Conservation (phyloP, 1,140 invertebrate species). For the Rhyacophila brunnea region DNA sequence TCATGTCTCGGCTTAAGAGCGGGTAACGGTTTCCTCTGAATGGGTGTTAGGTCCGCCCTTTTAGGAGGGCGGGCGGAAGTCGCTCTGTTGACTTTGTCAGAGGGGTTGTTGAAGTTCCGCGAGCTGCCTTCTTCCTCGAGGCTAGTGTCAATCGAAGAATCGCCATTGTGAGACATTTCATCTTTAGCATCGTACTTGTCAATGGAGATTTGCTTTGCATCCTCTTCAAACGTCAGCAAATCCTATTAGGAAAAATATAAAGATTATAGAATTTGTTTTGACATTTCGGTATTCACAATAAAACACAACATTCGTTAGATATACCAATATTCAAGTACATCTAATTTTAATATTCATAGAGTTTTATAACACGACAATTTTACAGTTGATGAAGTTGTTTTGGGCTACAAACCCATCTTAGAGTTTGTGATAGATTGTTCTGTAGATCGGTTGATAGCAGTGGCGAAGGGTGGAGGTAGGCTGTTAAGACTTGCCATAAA, state of each 20-base stretch:
- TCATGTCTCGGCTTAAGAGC: constrained; percentile 40
- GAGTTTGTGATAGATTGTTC: no score
- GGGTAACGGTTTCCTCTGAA: constrained; percentile 23
- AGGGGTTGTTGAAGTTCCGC: constrained; percentile 38
- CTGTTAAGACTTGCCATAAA: no score
- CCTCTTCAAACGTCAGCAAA: constrained; percentile 50
- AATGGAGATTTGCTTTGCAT: constrained; percentile 46
- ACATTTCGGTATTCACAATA: no score
- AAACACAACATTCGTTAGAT: no score
- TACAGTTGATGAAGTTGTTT: no score
- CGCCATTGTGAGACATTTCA: constrained; percentile 48
- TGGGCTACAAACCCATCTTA: no score
- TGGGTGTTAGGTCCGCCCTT: constrained; percentile 40
- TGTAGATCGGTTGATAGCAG: no score
- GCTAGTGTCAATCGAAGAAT: constrained; percentile 47
- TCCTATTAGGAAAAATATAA: constrained; percentile 39
- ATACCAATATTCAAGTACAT: no score
- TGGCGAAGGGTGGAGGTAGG: no score
- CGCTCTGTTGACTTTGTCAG: constrained; percentile 28
- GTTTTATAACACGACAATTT: no score
- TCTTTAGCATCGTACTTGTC: constrained; percentile 41
- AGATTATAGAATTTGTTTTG: no score
- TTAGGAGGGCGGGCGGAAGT: constrained; percentile 38
- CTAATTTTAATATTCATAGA: no score
- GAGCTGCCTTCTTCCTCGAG: constrained; percentile 39